Evolutionary conservation across 2,797 vertebrate species (phyloP).

Genomic region (Apogon hyalosoma): DNA sequence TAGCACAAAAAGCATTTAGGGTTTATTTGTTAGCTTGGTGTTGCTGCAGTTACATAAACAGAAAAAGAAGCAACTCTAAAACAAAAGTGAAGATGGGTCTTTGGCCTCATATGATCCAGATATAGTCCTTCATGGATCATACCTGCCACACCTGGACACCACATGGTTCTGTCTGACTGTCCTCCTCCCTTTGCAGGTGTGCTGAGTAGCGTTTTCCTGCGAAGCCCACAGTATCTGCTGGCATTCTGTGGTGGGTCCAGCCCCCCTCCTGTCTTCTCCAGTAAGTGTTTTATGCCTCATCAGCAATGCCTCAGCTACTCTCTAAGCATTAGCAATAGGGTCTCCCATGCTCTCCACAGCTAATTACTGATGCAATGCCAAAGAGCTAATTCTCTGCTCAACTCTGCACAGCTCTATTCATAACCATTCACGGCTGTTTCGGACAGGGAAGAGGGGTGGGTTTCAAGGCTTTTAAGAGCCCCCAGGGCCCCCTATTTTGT

Average conservation of each 20-base stretch:
- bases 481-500: constrained; percentile 72
- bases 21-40: not conserved
- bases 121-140: not conserved
- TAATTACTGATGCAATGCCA: constrained; percentile 94
- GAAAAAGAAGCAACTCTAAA: not conserved
- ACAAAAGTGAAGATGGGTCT: not conserved
- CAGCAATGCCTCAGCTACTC: constrained; percentile 92
- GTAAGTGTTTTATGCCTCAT: constrained; percentile 98
- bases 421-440: constrained; percentile 90
- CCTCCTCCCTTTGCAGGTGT: constrained; percentile 84
- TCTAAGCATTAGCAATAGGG: constrained; percentile 90
- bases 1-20: not conserved
- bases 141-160: constrained; percentile 10
- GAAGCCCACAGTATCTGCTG: constrained; percentile 86
- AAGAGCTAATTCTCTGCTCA: constrained; percentile 93
- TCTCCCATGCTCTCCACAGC: constrained; percentile 91
- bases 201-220: constrained; percentile 87
- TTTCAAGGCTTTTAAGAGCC: constrained; percentile 67
- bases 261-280: constrained; percentile 92
- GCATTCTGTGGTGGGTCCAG: constrained; percentile 93
- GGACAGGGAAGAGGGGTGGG: constrained; percentile 62
- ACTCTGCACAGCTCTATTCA: constrained; percentile 92
- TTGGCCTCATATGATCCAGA: not conserved
- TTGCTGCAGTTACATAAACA: not conserved
- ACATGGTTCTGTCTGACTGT: constrained; percentile 14